Conservation (phyloP, 2,113 vertebrate genomes). For the Zootoca vivipara region DNA sequence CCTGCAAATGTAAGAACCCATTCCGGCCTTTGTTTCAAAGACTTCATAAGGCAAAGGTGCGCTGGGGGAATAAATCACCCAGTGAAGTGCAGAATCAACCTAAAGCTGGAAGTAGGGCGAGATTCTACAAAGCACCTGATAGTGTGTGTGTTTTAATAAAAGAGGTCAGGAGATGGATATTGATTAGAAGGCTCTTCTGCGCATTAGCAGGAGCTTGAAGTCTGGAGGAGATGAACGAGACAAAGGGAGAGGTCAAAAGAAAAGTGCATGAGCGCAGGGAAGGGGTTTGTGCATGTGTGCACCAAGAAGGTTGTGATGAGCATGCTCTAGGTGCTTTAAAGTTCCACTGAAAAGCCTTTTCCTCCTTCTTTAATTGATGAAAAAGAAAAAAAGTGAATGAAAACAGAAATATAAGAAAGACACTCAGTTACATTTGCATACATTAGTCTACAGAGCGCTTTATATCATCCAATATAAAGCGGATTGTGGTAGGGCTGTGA, state of each 20-base stretch:
- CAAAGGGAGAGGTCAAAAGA: not conserved
- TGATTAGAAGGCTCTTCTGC: not conserved
- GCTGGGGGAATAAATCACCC: not conserved
- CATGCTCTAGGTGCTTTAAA: not conserved
- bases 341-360: not conserved
- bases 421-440: no score
- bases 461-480: no score
- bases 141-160: not conserved
- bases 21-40: not conserved
- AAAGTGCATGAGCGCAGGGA: not conserved
- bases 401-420: no score
- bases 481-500: no score
- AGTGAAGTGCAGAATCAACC: not conserved
- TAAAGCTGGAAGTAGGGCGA: not conserved
- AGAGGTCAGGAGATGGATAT: not conserved
- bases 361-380: no score
- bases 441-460: no score
- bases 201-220: not conserved
- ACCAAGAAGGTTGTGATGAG: not conserved
- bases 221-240: not conserved
- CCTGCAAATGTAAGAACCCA: not conserved
- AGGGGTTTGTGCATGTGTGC: accelerated
- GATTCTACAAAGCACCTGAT: not conserved
- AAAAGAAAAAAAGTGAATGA: no score
- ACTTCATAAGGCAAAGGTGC: not conserved